Evolutionary conservation across 2,797 vertebrate species (phyloP).

Genomic region (Melanotaenia pygmaea): DNA sequence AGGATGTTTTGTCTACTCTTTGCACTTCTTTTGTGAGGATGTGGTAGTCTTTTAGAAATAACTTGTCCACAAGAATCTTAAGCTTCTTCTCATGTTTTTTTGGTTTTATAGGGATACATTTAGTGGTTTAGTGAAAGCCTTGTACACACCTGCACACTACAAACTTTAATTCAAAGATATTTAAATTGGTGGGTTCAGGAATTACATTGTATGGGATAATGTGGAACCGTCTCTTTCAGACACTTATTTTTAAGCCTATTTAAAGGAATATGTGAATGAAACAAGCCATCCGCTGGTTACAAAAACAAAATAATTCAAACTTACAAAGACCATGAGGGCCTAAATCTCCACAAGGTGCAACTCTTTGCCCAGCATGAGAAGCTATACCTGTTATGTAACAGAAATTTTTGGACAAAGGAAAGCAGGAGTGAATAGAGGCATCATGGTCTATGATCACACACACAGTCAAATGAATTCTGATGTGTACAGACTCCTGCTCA

Average conservation of each 20-base stretch:
- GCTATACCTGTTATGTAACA: not conserved
- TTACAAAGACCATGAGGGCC: too few relatives aligned
- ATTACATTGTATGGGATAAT: not conserved
- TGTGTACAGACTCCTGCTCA: not conserved
- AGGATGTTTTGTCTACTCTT: conserved; percentile 70
- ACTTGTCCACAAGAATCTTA: not conserved
- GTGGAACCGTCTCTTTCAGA: not conserved
- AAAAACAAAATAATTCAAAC: not conserved
- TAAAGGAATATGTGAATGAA: not conserved
- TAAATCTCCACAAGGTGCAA: not conserved
- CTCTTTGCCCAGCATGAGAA: not conserved
- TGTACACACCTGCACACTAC: not conserved
- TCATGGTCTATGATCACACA: not conserved
- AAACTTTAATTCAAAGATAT: too few relatives aligned
- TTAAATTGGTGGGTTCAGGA: not conserved
- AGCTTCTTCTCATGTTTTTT: conserved; percentile 1
- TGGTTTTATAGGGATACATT: not conserved
- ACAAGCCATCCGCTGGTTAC: too few relatives aligned
- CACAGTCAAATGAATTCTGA: not conserved
- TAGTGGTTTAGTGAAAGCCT: not conserved
- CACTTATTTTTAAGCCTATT: not conserved
- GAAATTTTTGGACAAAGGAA: not conserved
- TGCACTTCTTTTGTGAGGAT: conserved; percentile 18
- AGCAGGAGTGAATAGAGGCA: not conserved
- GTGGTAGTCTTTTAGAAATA: conserved; percentile 2